These are phyloP conservation scores for Nothocercus julius DNA, from an alignment of 2,113 vertebrate genomes.

Conservation along the genomic window DNA sequence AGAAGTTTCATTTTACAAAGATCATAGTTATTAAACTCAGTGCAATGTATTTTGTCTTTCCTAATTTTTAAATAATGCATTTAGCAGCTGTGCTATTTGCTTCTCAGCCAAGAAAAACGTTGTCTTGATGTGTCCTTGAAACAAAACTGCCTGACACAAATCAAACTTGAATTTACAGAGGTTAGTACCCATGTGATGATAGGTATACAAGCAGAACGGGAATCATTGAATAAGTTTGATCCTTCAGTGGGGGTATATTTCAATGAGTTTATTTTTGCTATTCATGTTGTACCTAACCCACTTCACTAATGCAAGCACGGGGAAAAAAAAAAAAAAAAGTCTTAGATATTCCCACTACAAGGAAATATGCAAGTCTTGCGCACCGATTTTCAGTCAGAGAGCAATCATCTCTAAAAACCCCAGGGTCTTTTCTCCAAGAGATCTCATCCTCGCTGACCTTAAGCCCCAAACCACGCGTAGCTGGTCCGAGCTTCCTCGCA, in stretches of 20 bases:
- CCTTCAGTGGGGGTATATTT: neutral
- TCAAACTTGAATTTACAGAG: neutral
- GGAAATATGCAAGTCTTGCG: fast-evolving
- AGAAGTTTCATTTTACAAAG: neutral
- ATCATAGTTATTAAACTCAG: fast-evolving
- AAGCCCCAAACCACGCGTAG: neutral
- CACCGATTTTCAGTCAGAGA: neutral
- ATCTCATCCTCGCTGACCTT: neutral
- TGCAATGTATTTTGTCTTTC: neutral
- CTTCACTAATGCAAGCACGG: neutral
- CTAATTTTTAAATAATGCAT: neutral
- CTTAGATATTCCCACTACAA: neutral
- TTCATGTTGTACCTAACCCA: neutral
- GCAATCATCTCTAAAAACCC: neutral
- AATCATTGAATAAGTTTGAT: neutral
- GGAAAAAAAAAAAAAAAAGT: neutral
- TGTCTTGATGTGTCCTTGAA: neutral
- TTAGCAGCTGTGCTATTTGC: neutral
- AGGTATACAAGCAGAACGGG: neutral
- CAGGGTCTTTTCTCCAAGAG: neutral
- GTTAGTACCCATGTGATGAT: neutral
- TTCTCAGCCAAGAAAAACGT: neutral
- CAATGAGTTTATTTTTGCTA: neutral
- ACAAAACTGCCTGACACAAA: neutral
- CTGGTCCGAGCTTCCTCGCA: neutral